Evolutionary conservation across 1,140 invertebrate species (phyloP), one percentile per base, ranked within the genome.

Genomic region (Drosophila ambigua): DNA sequence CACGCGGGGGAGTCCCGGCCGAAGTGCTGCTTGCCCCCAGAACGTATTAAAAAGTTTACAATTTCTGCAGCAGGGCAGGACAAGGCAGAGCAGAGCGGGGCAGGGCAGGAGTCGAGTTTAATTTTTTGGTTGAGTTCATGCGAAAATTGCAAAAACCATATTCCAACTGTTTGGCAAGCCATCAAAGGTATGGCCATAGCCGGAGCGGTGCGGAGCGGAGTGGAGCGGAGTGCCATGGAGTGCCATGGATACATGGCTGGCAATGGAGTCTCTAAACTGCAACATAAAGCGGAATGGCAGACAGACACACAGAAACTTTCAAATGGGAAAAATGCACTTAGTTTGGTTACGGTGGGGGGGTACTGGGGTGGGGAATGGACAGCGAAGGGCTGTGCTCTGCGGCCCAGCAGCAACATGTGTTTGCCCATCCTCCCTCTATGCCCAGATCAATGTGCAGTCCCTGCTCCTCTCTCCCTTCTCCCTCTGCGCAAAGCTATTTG

Each of bases 121-220:
- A 85, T 85, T 85, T 85, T 85, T 85, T 85, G 82, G 82, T 85
- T 88, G 82, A 85, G 82, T 85, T 85, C 82, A 82, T 85, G 78
- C 82, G 82, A 85, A 85, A 85, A 85, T 85, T 85, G 82, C 82
- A 88, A 85, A 85, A 85, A 85, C 88, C 82, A 85, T 85, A 85
- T 85, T 85, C 83, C 82, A 85, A 87, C 83, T 87, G 82, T 87
- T 85, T 85, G 83, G 78, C 78, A 88, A 85, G 75, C 83, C 61
- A 82, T 87, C 82, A 85, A 87, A 85, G 82, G 82, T 87, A 85
- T 62, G 64, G 61, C 1, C n/a, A 9, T 2, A 28, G 1, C 9
- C n/a, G 26, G 13, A 24, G 23, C 5, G 24, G 16, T 15, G 28
- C 5, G 43, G 39, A 15, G 20, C 16, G n/a, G 46, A 15, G 20